phyloP scores from a whole-genome alignment of 2,888 invertebrate species.

The Amaurobius ferox region DNA sequence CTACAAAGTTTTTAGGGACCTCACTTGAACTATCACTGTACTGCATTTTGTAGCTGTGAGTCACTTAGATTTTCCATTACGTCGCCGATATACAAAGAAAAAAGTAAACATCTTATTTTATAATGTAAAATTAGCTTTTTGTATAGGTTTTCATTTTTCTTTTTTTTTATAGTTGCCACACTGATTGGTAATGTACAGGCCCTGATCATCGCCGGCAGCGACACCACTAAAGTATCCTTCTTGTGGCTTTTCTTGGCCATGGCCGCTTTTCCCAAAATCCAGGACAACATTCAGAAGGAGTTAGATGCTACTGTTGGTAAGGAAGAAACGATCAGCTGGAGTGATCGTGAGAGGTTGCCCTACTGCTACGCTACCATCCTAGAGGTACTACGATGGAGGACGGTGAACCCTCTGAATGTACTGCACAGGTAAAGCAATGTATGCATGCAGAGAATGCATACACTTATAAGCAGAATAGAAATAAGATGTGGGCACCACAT shows the following conservation, averaged over 20 bases:
- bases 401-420: conserved; percentile 2
- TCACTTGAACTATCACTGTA: no score
- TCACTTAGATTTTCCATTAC: no score
- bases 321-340: conserved; percentile 3
- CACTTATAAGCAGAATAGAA: no score
- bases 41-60: no score
- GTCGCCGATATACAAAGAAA: no score
- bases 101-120: no score
- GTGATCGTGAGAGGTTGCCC: conserved; percentile 15
- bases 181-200: conserved; percentile 22
- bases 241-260: conserved; percentile 35
- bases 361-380: conserved; percentile 19
- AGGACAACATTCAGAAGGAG: conserved; percentile 41
- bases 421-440: conserved; percentile 3
- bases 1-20: no score
- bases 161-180: background rate
- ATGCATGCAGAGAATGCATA: no score
- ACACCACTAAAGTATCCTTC: conserved; percentile 15
- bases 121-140: no score
- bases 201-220: conserved; percentile 30
- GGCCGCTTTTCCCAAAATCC: conserved; percentile 27
- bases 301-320: conserved; percentile 29
- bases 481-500: no score
- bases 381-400: conserved; percentile 38
- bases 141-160: no score